These are phyloP conservation scores for Rhynchophorus ferrugineus DNA, from an alignment of 1,140 invertebrate species.

Conservation along the genomic window DNA sequence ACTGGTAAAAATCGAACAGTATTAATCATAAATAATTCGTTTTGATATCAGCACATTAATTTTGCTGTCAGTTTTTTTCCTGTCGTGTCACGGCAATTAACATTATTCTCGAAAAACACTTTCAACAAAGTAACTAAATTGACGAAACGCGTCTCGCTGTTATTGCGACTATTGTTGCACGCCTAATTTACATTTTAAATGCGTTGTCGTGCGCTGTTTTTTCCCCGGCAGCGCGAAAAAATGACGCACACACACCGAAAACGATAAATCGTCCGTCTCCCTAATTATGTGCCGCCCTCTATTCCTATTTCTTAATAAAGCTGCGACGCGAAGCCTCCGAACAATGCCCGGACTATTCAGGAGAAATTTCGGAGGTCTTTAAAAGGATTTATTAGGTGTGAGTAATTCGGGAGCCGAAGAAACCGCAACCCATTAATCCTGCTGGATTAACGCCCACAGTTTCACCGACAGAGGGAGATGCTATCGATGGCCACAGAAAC, in stretches of 20 bases:
- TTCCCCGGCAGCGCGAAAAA: constrained; percentile 16
- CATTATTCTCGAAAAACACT: too few relatives aligned
- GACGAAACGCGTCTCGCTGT: too few relatives aligned
- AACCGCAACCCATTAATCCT: background rate
- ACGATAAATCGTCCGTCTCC: constrained; percentile 13
- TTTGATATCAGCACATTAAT: constrained; percentile 21
- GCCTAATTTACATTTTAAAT: too few relatives aligned
- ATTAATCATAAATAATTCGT: too few relatives aligned
- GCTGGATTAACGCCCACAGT: background rate
- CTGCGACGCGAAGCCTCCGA: background rate
- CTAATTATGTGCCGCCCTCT: too few relatives aligned
- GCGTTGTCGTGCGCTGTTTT: too few relatives aligned
- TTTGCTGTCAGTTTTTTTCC: too few relatives aligned
- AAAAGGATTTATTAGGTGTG: background rate
- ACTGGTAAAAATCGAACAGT: background rate
- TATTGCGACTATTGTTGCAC: too few relatives aligned
- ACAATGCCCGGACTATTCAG: background rate
- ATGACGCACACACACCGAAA: constrained; percentile 13
- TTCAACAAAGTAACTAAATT: too few relatives aligned
- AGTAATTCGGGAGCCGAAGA: background rate
- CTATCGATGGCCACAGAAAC: too few relatives aligned
- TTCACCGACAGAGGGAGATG: background rate
- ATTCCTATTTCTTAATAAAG: background rate
- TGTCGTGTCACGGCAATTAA: too few relatives aligned
- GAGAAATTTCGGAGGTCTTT: background rate